phyloP scores from a whole-genome alignment of 1,140 invertebrate genomes.

The Drosophila guanche region DNA sequence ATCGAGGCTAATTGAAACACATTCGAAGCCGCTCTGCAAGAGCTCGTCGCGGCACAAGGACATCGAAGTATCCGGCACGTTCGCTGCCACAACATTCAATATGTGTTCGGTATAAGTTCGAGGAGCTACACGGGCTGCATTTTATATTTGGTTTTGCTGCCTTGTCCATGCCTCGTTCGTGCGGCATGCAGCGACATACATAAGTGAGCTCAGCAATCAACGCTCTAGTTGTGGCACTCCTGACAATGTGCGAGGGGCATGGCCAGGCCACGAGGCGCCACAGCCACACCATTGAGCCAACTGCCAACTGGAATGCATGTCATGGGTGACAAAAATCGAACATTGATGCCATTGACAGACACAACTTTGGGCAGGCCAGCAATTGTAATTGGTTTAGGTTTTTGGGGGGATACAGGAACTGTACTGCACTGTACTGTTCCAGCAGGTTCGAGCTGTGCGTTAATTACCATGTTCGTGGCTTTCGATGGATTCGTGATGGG shows the following conservation, averaged over 20 bases:
- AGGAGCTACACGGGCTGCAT: constrained; percentile 13
- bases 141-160: constrained; percentile 11
- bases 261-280: constrained; percentile 4
- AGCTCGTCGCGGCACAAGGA: neutral
- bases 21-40: neutral
- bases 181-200: constrained; percentile 22
- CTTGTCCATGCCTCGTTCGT: neutral
- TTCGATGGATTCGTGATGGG: constrained; percentile 5
- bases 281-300: neutral
- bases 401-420: constrained; percentile 3
- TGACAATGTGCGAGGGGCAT: constrained; percentile 22
- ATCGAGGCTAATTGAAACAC: constrained; percentile 17
- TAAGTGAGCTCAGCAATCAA: constrained; percentile 16
- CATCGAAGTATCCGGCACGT: too few relatives aligned
- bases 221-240: constrained; percentile 63
- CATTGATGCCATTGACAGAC: constrained; percentile 53
- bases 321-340: constrained; percentile 66
- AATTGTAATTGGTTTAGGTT: constrained; percentile 67
- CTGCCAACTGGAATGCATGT: constrained; percentile 9
- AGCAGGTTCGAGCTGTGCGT: constrained; percentile 23
- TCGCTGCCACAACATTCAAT: too few relatives aligned
- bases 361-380: constrained; percentile 53
- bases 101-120: neutral
- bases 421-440: constrained; percentile 8
- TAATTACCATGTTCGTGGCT: constrained; percentile 66